These are phyloP conservation scores for Dicyrtoma fusca DNA, from an alignment of 2,888 invertebrate genomes.

Conservation along the genomic window DNA sequence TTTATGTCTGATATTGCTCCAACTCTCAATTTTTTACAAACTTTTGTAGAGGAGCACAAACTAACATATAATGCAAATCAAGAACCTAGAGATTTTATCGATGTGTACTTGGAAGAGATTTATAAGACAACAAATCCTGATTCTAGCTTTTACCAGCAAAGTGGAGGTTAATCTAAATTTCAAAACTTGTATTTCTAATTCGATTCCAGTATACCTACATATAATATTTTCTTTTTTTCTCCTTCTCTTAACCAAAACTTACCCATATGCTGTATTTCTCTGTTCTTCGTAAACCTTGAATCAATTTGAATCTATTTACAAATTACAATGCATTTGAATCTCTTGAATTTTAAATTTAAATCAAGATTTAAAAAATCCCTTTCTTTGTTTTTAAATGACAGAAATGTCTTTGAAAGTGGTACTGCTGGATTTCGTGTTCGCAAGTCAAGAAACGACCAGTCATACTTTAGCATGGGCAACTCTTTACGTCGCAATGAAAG, in stretches of 20 bases:
- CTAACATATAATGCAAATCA: constrained; percentile 33
- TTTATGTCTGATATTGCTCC: constrained; percentile 41
- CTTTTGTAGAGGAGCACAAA: constrained; percentile 39
- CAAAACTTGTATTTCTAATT: background rate
- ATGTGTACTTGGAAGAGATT: constrained; percentile 50
- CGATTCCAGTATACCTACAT: too few species aligned
- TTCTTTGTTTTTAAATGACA: too few species aligned
- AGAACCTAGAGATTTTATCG: constrained; percentile 45
- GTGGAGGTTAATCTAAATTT: constrained; percentile 42
- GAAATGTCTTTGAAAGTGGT: background rate
- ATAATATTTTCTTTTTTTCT: too few species aligned
- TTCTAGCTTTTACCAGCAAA: constrained; percentile 48
- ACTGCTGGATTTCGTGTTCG: background rate
- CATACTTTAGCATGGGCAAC: background rate
- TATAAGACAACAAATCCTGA: constrained; percentile 42
- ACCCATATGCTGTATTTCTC: too few species aligned
- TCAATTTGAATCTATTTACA: background rate
- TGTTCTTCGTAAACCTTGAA: background rate
- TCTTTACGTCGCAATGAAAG: background rate
- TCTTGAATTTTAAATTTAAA: too few species aligned
- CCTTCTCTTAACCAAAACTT: too few species aligned
- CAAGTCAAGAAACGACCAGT: background rate
- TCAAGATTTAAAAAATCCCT: too few species aligned
- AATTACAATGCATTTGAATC: too few species aligned
- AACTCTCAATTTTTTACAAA: constrained; percentile 41